Base-by-base conservation (phyloP, 2,113 vertebrate genomes). In the Triplophysa siluroides region DNA sequence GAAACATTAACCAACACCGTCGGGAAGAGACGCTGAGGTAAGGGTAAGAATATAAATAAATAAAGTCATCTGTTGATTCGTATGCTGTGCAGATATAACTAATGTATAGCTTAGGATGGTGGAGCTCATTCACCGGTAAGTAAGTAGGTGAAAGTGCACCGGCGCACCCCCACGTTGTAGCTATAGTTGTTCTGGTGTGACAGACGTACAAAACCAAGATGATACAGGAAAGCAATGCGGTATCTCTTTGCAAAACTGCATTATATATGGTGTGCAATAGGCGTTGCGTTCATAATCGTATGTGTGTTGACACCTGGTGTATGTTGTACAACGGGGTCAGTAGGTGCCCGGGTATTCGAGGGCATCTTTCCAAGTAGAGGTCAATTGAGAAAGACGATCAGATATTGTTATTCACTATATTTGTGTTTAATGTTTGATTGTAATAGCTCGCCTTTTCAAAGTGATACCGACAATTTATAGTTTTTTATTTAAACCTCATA, bases 291-390 rank as follows among this genome's bases (percentile, higher is more conserved):
- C 23, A 63, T 56, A 65, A 54, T 18, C 23, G 33, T 56, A 45
- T 65, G 45, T 74, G 68, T 78, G 64, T 74, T 78, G 56, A 23
- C 45, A 78, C 64, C 56, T 19, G 52, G 6, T 16, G 72, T 58
- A 3, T 76, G 75, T 76, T 67, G 13, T 26, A 10, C 63, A 78
- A 16, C 29, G 47, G 29, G 23, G 68, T 6, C 14, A 52, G 45
- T 52, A 64, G 74, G 71, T 72, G 69, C 14, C 66, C 79, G 64
- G 43, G 56, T 58, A 19, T 60, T 8, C 16, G 60, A 84, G 86
- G 86, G 85, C 75, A 85, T 81, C 79, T 82, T 78, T 87, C 84
- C 85, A 88, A 85, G 29, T 81, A 86, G 83, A 91, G 87, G 89
- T 88, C 88, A 84, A 81, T 78, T 73, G 2, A 47, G 23, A 71